Conservation (phyloP, 1,140 invertebrate species). For the Trachymyrmex cornetzi region DNA sequence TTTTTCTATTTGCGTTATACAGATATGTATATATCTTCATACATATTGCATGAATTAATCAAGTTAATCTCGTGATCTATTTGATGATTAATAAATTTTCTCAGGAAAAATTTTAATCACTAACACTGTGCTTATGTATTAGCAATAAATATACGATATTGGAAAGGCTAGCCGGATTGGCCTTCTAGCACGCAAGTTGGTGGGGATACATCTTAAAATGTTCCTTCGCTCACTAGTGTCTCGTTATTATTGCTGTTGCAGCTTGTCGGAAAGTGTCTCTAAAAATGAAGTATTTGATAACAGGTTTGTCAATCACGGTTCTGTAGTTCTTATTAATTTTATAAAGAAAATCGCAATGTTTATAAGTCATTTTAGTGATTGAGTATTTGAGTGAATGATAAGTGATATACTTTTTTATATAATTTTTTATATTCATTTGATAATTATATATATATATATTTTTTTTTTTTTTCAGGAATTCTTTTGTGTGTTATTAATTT, state of each 20-base stretch:
- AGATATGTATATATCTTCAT: not conserved
- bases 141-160: conserved; percentile 15
- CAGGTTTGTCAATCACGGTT: conserved; percentile 64
- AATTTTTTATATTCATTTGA: not conserved
- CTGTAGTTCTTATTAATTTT: not conserved
- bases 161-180: conserved; percentile 23
- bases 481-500: conserved; percentile 75
- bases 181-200: conserved; percentile 16
- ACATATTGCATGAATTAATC: not conserved
- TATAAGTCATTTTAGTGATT: not conserved
- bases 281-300: conserved; percentile 73
- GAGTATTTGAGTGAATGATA: conserved; percentile 4
- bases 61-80: not conserved
- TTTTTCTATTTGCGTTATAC: not conserved
- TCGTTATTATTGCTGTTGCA: conserved; percentile 4
- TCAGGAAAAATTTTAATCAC: not conserved
- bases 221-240: not conserved
- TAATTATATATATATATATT: conserved; percentile 15
- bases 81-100: conserved; percentile 9
- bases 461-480: conserved; percentile 69
- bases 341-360: not conserved
- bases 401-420: not conserved
- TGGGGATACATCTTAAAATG: conserved; percentile 44
- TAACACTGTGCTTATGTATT: not conserved
- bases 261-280: not conserved